These are phyloP conservation scores for Ceratoteleas bidentatus DNA, from an alignment of 1,140 invertebrate genomes.

Conservation along the genomic window DNA sequence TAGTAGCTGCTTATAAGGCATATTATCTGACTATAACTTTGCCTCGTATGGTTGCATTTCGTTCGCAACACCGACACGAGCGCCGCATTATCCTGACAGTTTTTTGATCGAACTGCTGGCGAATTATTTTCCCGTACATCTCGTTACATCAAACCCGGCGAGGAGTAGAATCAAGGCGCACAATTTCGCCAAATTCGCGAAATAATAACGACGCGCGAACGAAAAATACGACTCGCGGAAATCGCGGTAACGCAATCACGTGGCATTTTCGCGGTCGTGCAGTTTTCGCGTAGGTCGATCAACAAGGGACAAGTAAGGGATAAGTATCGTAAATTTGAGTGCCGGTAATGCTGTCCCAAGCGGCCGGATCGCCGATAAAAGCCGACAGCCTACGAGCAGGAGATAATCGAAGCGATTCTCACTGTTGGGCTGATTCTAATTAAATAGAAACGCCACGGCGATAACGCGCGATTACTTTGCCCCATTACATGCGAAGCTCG, in stretches of 20 bases:
- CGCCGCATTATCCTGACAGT: too few species aligned
- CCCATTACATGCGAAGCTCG: conserved; percentile 56
- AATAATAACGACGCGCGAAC: too few species aligned
- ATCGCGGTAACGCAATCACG: too few species aligned
- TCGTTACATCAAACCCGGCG: too few species aligned
- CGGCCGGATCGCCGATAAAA: conserved; percentile 53
- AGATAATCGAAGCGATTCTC: conserved; percentile 64
- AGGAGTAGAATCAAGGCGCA: too few species aligned
- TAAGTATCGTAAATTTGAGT: conserved; percentile 65
- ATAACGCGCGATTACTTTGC: conserved; percentile 67
- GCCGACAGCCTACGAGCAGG: conserved; percentile 53
- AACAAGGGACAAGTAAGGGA: conserved; percentile 56
- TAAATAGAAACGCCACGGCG: conserved; percentile 64
- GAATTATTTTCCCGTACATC: too few species aligned
- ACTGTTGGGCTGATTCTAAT: conserved; percentile 65
- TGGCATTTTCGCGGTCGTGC: conserved; percentile 19
- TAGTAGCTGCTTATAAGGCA: conserved; percentile 37
- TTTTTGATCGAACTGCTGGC: too few species aligned
- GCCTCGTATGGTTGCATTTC: background rate
- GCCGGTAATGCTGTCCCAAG: conserved; percentile 55
- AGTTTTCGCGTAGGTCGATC: conserved; percentile 36
- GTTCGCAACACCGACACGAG: background rate
- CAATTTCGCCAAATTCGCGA: too few species aligned
- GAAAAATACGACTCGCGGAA: too few species aligned
- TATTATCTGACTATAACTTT: conserved; percentile 33